phyloP scores from a whole-genome alignment of 2,113 vertebrate species.

The Microcebus ravelobensis region DNA sequence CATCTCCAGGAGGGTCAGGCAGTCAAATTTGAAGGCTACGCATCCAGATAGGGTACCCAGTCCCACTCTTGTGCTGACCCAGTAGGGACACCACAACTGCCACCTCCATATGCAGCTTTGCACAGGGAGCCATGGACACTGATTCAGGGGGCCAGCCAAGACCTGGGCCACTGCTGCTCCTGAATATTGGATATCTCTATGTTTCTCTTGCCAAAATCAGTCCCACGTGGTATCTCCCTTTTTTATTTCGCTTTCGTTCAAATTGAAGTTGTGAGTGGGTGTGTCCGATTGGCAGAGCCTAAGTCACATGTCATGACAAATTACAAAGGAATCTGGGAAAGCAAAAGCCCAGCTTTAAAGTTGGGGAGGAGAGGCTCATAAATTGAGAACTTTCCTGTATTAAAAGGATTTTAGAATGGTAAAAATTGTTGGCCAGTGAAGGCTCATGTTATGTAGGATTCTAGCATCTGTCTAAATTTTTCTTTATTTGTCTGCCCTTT shows the following conservation, averaged over 20 bases:
- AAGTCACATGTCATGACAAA: neutral
- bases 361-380: neutral
- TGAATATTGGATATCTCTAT: neutral
- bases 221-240: neutral
- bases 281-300: neutral
- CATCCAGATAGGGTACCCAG: neutral
- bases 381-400: neutral
- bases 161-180: neutral
- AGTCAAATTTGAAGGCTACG: neutral
- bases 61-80: neutral
- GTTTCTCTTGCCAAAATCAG: neutral
- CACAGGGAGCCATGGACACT: neutral
- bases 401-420: neutral
- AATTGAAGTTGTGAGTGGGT: neutral
- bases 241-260: neutral
- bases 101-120: neutral
- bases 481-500: constrained; percentile 11
- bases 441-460: neutral
- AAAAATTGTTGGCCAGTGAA: neutral
- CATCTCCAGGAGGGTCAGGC: neutral
- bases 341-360: neutral
- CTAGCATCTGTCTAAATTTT: neutral
- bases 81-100: neutral
- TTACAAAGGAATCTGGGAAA: neutral
- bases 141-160: neutral